A percentile compares a stretch with the other conserved stretches of the same genome.
Evolutionary conservation across 2,113 vertebrate species (phyloP).

Genomic region (Lasiurus borealis): DNA sequence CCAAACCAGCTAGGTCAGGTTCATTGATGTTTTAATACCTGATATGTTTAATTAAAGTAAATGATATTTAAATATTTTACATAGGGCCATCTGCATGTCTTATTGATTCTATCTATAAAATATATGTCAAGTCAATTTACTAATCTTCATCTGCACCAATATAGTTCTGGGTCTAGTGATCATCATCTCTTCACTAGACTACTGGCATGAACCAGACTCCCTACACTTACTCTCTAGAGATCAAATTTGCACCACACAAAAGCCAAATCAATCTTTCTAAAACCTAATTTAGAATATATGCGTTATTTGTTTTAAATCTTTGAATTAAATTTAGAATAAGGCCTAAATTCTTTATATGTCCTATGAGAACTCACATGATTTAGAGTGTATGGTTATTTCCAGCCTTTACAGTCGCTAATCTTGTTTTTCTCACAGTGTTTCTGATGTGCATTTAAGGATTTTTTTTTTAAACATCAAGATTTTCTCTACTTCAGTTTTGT

Average conservation of each 20-base stretch:
- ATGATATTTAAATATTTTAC: background rate
- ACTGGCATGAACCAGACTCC: background rate
- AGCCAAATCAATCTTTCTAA: background rate
- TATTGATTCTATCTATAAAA: background rate
- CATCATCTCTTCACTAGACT: background rate
- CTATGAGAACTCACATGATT: background rate
- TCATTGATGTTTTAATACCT: background rate
- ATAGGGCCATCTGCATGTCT: background rate
- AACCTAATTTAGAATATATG: background rate
- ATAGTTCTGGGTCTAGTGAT: background rate
- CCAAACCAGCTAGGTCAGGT: background rate
- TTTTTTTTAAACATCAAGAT: background rate
- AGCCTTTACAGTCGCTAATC: background rate
- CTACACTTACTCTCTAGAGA: background rate
- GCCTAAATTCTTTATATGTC: background rate
- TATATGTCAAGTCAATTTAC: background rate
- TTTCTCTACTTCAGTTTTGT: background rate
- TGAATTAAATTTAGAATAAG: background rate
- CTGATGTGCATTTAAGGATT: background rate
- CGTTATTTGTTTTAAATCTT: background rate
- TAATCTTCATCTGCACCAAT: background rate
- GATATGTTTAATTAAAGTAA: background rate
- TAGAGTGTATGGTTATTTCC: background rate
- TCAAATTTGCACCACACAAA: background rate
- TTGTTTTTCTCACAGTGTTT: background rate